Evolutionary conservation across 2,888 invertebrate genomes (phyloP), one percentile per base, ranked within the genome.

Genomic region (Drosophila multiciliata): DNA sequence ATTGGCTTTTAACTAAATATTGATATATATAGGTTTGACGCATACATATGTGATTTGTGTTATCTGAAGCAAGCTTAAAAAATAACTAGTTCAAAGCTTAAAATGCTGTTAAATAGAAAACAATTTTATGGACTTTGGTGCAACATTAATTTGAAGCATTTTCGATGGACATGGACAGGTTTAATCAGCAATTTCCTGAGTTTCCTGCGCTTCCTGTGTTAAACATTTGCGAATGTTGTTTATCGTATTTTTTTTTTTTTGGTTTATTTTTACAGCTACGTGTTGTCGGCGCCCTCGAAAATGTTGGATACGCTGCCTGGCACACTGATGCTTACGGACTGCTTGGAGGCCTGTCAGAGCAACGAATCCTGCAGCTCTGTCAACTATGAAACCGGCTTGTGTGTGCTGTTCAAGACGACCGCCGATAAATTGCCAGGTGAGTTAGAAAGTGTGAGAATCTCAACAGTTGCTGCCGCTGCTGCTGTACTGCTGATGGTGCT

Each of bases 321-420:
- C 87, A 98, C 97, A 74, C 94, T 98, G 91, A 98, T 98, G 97
- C 94, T 98, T 92, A 97, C 98, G 91, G 98, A 98, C 94, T 98
- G 98, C 94, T 95, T 98, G 91, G 97, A 98, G 94, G 97, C 97
- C 91, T 98, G 98, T 94, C 97, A 97, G 93, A 95, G 95, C 92
- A 98, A 98, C 94, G 97, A 97, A 94, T 96, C 97, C 91, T 98
- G 98, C 94, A 96, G 96, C 92, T 96, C 98, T 87, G 97, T 98
- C 94, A 98, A 98, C 95, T 98, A 98, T 94, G 98, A 98, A 94
- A 98, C 98, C 75, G 98, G 98, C 80, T 95, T 98, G 66, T 98
- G 98, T 94, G 97, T 98, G 85, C 95, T 98, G 80, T 98, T 98
- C 95, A 96, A 96, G 92, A 97, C 97, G 64, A 97, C 97, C 93